Evolutionary conservation across 2,113 vertebrate species (phyloP), one percentile per base, ranked within the genome.

Genomic region (Solea solea): DNA sequence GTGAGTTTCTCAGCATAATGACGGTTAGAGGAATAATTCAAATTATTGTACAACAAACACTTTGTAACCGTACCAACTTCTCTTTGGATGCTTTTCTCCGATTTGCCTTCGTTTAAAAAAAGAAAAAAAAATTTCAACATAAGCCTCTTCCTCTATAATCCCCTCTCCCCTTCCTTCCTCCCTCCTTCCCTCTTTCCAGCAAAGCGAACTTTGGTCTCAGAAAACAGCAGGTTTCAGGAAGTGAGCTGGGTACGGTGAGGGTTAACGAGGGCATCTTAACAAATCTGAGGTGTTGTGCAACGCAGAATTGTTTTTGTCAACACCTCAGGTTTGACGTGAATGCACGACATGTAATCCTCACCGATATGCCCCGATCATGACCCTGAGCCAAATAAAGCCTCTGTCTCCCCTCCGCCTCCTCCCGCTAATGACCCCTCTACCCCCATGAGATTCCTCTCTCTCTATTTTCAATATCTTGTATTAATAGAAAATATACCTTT

Each of bases 151-250:
- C 42, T 50, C 13, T 1, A 9, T 10, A 48, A 44, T 12, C 9
- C 45, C 45, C 45, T 14, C 12, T 49, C 10, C 44, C 34, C 48
- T 4, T n/a, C 39, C 40, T 12, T 25, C 34, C 40, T n/a, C 10
- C 57, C 9, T 2, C 11, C 27, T 28, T 10, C 25, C 59, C 44
- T 45, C 44, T 45, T 63, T 76, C 80, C 86, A 91, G 88, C 85
- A 88, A 83, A 62, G 65, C 84, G 81, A 89, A 86, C 86, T 83
- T 89, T 89, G 88, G 90, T 90, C 90, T 86, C 78, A 89, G 85
- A 86, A 86, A 86, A 90, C 88, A 91, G 86, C 88, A 90, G 88
- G 82, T 72, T 80, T 83, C 55, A 61, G 79, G 74, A 80, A 59
- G 53, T 66, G 74, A 76, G 58, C 63, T 45, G 14, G 54, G 16